Conservation (phyloP, 1,140 invertebrate species). For the Eurosta solidaginis region DNA sequence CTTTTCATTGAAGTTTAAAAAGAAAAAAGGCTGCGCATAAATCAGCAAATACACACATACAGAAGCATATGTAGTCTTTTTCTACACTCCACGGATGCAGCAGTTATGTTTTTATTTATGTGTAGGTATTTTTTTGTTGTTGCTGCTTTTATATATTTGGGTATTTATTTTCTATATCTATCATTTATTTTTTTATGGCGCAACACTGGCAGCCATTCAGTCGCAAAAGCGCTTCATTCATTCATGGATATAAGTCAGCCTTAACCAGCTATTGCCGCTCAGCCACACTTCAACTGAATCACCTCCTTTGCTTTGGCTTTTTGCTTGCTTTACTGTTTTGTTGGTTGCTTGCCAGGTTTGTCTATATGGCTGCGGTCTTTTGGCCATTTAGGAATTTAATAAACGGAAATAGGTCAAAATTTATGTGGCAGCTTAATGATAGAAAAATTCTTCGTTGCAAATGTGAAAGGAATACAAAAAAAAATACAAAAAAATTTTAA, state of each 20-base stretch:
- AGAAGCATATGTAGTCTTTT: not conserved
- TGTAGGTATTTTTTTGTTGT: not conserved
- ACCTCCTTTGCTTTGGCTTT: not conserved
- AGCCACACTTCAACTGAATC: not conserved
- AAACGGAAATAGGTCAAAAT: conserved; percentile 33
- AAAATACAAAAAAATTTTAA: not conserved
- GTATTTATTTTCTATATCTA: not conserved
- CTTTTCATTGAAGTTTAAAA: not conserved
- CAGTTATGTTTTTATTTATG: conserved; percentile 11
- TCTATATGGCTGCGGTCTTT: not conserved
- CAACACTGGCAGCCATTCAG: not conserved
- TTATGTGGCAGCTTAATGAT: conserved; percentile 9
- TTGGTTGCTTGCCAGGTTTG: not conserved
- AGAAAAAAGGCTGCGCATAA: not conserved
- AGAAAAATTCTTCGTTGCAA: not conserved
- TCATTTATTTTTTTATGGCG: not conserved
- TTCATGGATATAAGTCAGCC: not conserved
- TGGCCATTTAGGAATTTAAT: conserved; percentile 27
- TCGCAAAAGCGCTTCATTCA: not conserved
- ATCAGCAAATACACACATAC: not conserved
- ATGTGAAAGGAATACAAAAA: not conserved
- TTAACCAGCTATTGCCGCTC: not conserved
- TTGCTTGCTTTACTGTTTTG: not conserved
- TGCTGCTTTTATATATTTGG: not conserved
- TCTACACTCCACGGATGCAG: not conserved